Evolutionary conservation across 2,113 vertebrate species (phyloP), one percentile per base, ranked within the genome.

Genomic region (Panthera leo): DNA sequence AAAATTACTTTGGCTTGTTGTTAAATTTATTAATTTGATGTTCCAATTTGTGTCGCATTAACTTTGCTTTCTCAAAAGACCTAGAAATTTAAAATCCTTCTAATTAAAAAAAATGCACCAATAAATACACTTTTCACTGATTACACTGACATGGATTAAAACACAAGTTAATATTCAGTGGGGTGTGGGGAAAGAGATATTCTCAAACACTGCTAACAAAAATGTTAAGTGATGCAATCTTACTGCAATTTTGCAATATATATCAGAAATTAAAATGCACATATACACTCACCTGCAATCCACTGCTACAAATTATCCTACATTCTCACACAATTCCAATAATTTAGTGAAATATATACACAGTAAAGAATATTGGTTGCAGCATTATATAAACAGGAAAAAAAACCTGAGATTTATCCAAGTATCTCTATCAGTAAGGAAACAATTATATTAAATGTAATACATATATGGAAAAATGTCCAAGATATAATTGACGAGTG

Each of bases 371-470:
- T 80, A 86, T 73, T 86, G 25, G 79, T 6, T 89, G 34, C 19
- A 89, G 67, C 51, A 85, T 10, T 91, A 34, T 34, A 85, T 70
- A 84, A 18, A 89, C 9, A 85, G 61, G 51, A 80, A 94, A 89
- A 58, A 12, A 6, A 6, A 2, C 39, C 68, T 68, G 42, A 90
- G 51, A 90, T 63, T 45, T 79, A 90, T 42, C 23, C 9, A 85
- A 78, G 31, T 90, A 39, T 48, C 42, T 73, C 19, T 65, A 80
- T 39, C 29, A 88, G 83, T 29, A 93, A 89, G 25, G 11, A 71
- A 96, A 93, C 27, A 76, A 13, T 53, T 92, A 55, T 55, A 84
- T 67, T 96, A 85, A n/a, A 73, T 25, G 11, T 73, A 85, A 79
- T 7, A 1, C n/a, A 86, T 51, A 85, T 79, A 42, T 5, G 3